These are phyloP conservation scores for Gallinago media DNA, from an alignment of 2,113 vertebrate species.

Conservation along the genomic window DNA sequence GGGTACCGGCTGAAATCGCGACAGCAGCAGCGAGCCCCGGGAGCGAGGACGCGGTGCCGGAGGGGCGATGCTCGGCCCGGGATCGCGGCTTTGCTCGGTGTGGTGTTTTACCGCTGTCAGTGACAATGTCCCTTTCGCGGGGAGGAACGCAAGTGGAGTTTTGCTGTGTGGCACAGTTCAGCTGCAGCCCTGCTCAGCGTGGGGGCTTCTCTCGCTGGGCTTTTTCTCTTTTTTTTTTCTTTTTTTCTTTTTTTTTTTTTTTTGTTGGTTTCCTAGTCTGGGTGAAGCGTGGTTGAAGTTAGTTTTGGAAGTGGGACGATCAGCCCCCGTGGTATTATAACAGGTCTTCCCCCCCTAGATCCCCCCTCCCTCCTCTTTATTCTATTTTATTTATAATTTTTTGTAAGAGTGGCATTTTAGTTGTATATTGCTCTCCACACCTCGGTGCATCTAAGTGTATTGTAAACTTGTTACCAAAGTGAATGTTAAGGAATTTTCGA, in stretches of 20 bases:
- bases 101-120: constrained; percentile 30
- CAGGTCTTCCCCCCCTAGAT: background rate
- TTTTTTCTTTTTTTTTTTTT: background rate
- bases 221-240: no score
- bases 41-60: background rate
- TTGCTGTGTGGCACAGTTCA: background rate
- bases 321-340: background rate
- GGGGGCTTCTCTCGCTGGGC: background rate
- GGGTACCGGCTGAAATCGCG: background rate
- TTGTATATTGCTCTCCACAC: background rate
- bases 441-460: background rate
- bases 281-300: constrained; percentile 24
- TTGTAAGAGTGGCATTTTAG: background rate
- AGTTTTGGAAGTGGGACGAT: constrained; percentile 41
- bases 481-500: constrained; percentile 34
- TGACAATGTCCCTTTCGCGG: background rate
- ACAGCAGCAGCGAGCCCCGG: background rate
- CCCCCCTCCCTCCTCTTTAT: no score
- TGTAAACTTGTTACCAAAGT: constrained; percentile 40
- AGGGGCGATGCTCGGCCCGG: background rate
- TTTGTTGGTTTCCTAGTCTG: background rate
- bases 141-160: constrained; percentile 13
- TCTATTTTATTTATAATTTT: background rate
- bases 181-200: background rate
- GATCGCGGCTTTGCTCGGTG: background rate